phyloP scores from a whole-genome alignment of 2,113 vertebrate genomes.

The Bambusicola thoracicus region DNA sequence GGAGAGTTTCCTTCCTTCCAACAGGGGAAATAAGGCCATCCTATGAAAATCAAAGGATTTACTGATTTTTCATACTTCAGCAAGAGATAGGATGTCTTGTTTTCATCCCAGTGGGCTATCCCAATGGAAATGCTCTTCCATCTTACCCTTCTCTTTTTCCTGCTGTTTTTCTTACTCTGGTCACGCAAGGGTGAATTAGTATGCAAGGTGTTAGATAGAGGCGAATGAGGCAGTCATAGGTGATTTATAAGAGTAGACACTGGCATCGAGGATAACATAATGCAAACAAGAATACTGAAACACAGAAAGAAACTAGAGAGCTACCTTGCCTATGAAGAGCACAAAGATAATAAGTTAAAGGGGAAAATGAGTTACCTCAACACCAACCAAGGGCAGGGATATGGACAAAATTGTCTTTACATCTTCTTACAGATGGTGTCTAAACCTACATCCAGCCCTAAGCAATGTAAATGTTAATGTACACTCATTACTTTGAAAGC shows the following conservation, averaged over 20 bases:
- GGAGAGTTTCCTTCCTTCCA: background rate
- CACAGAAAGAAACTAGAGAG: background rate
- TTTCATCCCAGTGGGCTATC: background rate
- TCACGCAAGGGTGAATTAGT: conserved; percentile 33
- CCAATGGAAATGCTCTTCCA: background rate
- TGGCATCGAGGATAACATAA: background rate
- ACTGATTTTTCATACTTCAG: background rate
- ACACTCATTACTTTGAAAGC: conserved; percentile 37
- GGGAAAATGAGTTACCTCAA: background rate
- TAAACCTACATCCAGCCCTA: conserved; percentile 41
- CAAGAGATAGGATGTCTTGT: background rate
- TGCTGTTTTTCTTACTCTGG: background rate
- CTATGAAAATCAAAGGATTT: background rate
- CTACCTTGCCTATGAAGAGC: background rate
- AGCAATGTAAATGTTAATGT: conserved; percentile 40
- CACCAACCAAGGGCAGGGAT: background rate
- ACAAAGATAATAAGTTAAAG: background rate
- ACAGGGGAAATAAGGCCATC: background rate
- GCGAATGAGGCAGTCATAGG: background rate
- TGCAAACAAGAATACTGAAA: background rate
- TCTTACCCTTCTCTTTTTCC: background rate
- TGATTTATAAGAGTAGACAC: conserved; percentile 9
- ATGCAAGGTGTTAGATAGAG: background rate
- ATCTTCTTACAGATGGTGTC: background rate
- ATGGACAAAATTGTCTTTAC: background rate